These are phyloP conservation scores for Diadophis punctatus DNA, from an alignment of 2,113 vertebrate genomes.

Conservation along the genomic window DNA sequence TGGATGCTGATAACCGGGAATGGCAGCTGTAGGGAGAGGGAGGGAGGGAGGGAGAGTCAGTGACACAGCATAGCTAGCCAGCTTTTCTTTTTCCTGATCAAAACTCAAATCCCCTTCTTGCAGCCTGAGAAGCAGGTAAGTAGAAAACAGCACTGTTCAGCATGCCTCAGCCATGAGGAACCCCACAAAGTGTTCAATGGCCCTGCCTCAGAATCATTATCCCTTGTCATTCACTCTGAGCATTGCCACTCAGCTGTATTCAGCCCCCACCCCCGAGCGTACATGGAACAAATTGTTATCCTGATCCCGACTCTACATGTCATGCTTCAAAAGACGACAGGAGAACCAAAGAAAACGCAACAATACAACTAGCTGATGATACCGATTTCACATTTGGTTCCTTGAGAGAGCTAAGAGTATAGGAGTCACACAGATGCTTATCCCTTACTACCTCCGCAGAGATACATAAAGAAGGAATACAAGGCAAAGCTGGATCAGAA, in stretches of 20 bases:
- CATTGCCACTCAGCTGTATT: neutral
- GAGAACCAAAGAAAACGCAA: neutral
- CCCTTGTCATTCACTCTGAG: neutral
- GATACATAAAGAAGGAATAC: neutral
- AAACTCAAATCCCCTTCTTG: no score
- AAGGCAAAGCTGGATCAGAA: neutral
- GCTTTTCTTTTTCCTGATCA: neutral
- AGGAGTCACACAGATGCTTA: no score
- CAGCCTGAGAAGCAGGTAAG: neutral
- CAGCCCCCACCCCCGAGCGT: neutral
- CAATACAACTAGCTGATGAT: neutral
- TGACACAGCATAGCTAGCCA: neutral
- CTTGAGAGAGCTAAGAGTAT: neutral
- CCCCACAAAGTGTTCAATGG: neutral
- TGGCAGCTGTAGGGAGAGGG: slow-evolving; percentile 75
- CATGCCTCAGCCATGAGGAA: neutral
- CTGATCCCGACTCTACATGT: neutral
- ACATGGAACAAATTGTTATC: neutral
- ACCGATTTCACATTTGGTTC: neutral
- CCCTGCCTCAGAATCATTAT: neutral
- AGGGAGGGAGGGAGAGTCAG: neutral
- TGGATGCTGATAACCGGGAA: slow-evolving; percentile 92
- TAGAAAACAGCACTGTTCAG: neutral
- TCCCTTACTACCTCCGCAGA: neutral
- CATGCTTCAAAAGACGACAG: no score